These are phyloP conservation scores for Oenanthe oenanthe DNA, from an alignment of 2,113 vertebrate genomes.

Conservation along the genomic window DNA sequence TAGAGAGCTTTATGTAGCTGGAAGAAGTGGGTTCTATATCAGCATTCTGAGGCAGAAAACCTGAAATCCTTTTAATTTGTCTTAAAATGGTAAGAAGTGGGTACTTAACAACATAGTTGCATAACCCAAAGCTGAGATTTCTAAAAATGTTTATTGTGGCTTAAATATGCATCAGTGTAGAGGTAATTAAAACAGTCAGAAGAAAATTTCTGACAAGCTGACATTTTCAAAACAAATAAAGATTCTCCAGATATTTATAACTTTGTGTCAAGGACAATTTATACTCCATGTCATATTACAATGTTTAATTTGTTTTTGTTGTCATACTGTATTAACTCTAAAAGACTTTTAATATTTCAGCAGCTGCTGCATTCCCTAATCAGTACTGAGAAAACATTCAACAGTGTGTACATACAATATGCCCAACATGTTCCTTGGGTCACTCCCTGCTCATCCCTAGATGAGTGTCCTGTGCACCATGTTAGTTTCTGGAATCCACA, in stretches of 20 bases:
- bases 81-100: not conserved
- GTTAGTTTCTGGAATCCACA: not conserved
- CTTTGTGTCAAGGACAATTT: slow-evolving; percentile 60
- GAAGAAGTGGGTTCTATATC: not conserved
- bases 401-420: not conserved
- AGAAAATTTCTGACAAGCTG: slow-evolving; percentile 46
- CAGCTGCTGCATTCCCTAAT: slow-evolving; percentile 24
- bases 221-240: slow-evolving; percentile 63
- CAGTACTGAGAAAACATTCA: not conserved
- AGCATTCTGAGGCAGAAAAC: not conserved
- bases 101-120: not conserved
- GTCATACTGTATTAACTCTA: slow-evolving; percentile 57
- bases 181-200: slow-evolving; percentile 56
- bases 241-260: slow-evolving; percentile 60
- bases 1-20: not conserved
- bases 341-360: slow-evolving; percentile 55
- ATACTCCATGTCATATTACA: slow-evolving; percentile 58
- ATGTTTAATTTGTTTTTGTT: slow-evolving; percentile 69
- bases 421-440: not conserved
- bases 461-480: not conserved
- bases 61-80: not conserved
- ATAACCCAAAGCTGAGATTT: not conserved
- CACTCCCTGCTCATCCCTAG: not conserved
- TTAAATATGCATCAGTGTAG: not conserved
- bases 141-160: not conserved